A percentile compares a stretch with the other conserved stretches of the same genome.
phyloP scores from a whole-genome alignment of 2,113 vertebrate genomes.

The Eurypyga helias region DNA sequence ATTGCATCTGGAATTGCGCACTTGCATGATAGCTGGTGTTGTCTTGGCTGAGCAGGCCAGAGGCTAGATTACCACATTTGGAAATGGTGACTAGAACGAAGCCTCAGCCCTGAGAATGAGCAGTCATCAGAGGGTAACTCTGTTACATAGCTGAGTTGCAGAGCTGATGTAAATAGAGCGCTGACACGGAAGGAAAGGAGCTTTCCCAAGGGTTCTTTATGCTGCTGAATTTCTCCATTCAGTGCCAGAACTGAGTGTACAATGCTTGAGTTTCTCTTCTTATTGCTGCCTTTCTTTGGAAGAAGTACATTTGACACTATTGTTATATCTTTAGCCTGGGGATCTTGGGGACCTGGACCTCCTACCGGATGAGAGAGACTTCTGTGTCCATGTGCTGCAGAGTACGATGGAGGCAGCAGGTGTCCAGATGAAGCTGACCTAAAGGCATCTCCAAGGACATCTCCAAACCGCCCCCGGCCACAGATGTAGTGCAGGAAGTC shows the following conservation, averaged over 20 bases:
- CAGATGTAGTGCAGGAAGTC: neutral
- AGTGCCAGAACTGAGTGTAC: neutral
- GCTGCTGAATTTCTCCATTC: neutral
- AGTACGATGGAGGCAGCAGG: neutral
- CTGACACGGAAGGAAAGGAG: neutral
- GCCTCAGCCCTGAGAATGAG: neutral
- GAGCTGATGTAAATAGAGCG: neutral
- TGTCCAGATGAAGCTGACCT: neutral
- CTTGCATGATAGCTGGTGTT: neutral
- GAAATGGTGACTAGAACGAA: neutral
- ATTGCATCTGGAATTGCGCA: neutral
- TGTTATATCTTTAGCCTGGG: neutral
- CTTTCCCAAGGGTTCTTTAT: neutral
- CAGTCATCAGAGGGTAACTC: neutral
- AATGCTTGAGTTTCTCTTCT: neutral
- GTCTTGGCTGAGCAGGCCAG: neutral
- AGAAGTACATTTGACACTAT: neutral
- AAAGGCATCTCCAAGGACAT: neutral
- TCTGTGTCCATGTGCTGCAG: rapidly evolving
- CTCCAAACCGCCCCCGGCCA: neutral
- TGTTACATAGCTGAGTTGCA: neutral
- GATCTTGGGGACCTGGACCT: neutral
- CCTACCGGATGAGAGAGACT: neutral
- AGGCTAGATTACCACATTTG: neutral
- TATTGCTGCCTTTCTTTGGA: neutral